Base-by-base conservation (phyloP, 2,113 vertebrate genomes). In the Grantiella picta region DNA sequence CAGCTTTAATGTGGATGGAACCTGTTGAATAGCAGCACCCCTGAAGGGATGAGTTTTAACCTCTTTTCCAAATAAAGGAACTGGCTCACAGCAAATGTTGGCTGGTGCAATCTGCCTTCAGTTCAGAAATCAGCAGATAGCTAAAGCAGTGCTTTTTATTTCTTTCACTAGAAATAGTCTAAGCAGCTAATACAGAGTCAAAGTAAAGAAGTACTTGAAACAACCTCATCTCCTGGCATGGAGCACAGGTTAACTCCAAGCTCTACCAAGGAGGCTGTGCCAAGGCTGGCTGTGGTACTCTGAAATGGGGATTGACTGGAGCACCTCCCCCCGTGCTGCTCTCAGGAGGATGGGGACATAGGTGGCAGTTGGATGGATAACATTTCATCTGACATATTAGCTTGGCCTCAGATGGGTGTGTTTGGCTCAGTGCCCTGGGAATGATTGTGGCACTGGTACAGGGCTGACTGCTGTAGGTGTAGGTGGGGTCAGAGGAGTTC, bases 341-440 rank as follows among this genome's bases (percentile, higher is more conserved):
- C 52, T n/a, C 69, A 87, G 29, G 22, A 27, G 52, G 19, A 7
- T 0, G 0, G 25, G 35, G 12, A 7, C 1, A 0, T 4, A n/a
- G 54, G 42, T 80, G 77, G 28, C 49, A 82, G 5, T 3, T 44
- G 72, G 45, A 44, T 68, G 63, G 11, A 7, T 22, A 33, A 19
- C 36, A 36, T 45, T 60, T 71, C n/a, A 42, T 36, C 38, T 65
- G 73, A 5, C 2, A 0, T 9, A 5, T 29, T 44, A 40, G 22
- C 60, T 45, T 92, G 20, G 36, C 28, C 52, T n/a, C 35, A 53
- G 25, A 8, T 64, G 76, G 28, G 35, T 12, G 25, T 24, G 22
- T 42, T 78, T 29, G 75, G 35, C 16, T 57, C 45, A 28, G 27
- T 31, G 40, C 45, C 44, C 28, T 80, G 71, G 45, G 61, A 53